A percentile compares a stretch with the other conserved stretches of the same genome.
These are phyloP conservation scores for Onychostoma macrolepis DNA, from an alignment of 2,113 vertebrate species.

Conservation along the genomic window DNA sequence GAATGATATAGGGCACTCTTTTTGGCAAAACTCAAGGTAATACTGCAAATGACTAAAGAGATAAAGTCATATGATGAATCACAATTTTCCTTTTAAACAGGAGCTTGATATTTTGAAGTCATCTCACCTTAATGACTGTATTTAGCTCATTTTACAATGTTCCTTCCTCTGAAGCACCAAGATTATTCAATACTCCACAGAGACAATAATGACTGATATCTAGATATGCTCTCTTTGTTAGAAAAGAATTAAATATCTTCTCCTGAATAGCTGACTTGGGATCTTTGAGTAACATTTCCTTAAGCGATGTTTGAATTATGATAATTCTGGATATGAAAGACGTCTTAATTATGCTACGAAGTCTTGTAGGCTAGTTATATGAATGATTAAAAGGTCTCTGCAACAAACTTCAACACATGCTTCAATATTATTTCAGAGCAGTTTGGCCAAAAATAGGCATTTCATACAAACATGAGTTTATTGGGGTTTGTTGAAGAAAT, in stretches of 20 bases:
- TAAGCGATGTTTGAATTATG: slow-evolving; percentile 1
- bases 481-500: slow-evolving; percentile 6
- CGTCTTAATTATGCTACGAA: slow-evolving; percentile 2
- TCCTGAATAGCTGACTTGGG: not conserved
- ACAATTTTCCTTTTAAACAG: slow-evolving; percentile 2
- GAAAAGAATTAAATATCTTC: not conserved
- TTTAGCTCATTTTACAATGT: slow-evolving; percentile 18
- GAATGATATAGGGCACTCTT: slow-evolving; percentile 48
- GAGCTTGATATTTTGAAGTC: slow-evolving; percentile 24
- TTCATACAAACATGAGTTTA: not conserved
- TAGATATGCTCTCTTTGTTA: slow-evolving; percentile 19
- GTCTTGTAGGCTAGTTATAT: slow-evolving; percentile 11
- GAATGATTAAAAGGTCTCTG: not conserved
- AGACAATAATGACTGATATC: slow-evolving; percentile 9
- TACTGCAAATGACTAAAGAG: slow-evolving; percentile 27
- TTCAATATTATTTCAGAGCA: not conserved
- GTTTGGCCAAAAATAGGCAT: not conserved
- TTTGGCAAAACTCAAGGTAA: slow-evolving; percentile 53
- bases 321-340: slow-evolving; percentile 30
- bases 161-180: slow-evolving; percentile 2
- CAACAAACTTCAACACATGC: slow-evolving; percentile 15
- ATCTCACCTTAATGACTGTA: not conserved
- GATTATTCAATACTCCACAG: slow-evolving; percentile 17
- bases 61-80: slow-evolving; percentile 22
- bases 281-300: not conserved